Evolutionary conservation across 2,888 invertebrate genomes (phyloP).

Genomic region (Taphrorychus bicolor): DNA sequence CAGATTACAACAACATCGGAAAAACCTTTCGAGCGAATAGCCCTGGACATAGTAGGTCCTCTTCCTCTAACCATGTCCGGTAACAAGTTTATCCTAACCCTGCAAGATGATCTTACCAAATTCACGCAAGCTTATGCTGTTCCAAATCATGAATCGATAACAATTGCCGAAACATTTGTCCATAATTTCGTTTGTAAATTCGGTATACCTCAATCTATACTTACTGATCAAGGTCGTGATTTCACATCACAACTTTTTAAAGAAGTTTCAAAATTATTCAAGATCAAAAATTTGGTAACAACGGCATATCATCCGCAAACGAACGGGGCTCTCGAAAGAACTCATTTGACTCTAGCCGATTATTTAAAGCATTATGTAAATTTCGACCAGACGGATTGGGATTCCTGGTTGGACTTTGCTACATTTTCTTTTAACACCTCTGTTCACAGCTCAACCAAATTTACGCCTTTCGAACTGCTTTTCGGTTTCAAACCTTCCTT

Average conservation of each 20-base stretch:
- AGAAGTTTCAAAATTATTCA: conserved; percentile 47
- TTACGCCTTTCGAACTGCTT: conserved; percentile 50
- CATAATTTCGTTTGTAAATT: conserved; percentile 45
- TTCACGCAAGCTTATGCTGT: conserved; percentile 47
- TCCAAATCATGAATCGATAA: conserved; percentile 48
- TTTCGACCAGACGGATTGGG: conserved; percentile 51
- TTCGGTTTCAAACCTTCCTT: conserved; percentile 48
- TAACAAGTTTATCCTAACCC: conserved; percentile 46
- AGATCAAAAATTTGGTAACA: conserved; percentile 48
- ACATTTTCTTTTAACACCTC: conserved; percentile 52
- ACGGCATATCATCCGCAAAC: conserved; percentile 49
- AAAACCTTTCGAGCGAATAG: conserved; percentile 47
- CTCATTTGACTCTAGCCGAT: conserved; percentile 50
- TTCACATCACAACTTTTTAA: conserved; percentile 46
- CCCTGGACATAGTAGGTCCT: conserved; percentile 50
- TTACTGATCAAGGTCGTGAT: conserved; percentile 42
- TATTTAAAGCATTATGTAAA: conserved; percentile 54
- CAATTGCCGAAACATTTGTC: conserved; percentile 47
- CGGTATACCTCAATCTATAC: conserved; percentile 38
- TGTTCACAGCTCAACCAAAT: conserved; percentile 50
- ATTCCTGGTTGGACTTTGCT: conserved; percentile 48
- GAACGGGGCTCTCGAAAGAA: conserved; percentile 51
- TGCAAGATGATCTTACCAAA: conserved; percentile 53
- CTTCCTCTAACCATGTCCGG: conserved; percentile 46
- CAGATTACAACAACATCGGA: conserved; percentile 50